A percentile compares a stretch with the other conserved stretches of the same genome.
These are phyloP conservation scores for Astur gentilis DNA, from an alignment of 2,113 vertebrate species.

Conservation along the genomic window DNA sequence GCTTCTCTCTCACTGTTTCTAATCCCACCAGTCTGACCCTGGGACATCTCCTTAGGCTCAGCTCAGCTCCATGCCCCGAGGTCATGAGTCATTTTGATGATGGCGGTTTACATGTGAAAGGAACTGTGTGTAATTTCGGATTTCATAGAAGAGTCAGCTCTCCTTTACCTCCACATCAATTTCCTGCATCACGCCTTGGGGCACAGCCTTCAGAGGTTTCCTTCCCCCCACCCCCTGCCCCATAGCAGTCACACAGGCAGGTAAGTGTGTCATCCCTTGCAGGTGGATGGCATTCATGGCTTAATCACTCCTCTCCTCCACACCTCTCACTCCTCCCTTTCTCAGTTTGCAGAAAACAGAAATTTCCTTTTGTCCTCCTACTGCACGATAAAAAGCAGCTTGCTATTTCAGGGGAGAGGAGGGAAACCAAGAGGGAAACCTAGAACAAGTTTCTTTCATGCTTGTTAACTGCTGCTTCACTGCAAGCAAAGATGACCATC, in stretches of 20 bases:
- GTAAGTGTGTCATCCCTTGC: neutral
- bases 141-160: slow-evolving; percentile 6
- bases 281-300: neutral
- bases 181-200: neutral
- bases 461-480: neutral
- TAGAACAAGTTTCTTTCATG: neutral
- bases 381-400: neutral
- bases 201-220: neutral
- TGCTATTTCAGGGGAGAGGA: neutral
- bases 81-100: slow-evolving; percentile 31
- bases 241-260: neutral
- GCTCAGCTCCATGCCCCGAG: neutral
- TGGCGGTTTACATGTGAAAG: slow-evolving; percentile 13
- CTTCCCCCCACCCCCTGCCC: neutral
- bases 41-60: neutral
- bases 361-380: neutral
- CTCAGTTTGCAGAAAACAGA: neutral
- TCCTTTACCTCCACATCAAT: neutral
- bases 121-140: neutral
- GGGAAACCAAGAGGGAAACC: slow-evolving; percentile 1
- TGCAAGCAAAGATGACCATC: neutral
- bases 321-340: neutral
- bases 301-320: neutral
- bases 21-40: neutral
- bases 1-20: neutral